Conservation (phyloP, 2,888 invertebrate genomes). For the Nomada fabriciana region DNA sequence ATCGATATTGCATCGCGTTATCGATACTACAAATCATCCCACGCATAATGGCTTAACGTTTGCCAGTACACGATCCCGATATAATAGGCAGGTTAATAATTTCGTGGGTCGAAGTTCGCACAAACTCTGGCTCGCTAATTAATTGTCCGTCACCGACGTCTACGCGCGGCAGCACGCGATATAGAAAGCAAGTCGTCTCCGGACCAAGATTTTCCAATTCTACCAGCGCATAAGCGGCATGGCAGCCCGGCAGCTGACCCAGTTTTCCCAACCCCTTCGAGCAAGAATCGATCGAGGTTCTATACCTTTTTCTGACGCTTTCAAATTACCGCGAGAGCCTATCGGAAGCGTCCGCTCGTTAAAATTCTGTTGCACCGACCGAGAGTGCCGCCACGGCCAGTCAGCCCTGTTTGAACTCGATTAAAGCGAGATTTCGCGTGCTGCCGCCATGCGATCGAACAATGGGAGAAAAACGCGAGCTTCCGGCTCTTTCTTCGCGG, state of each 20-base stretch:
- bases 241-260: conserved; percentile 28
- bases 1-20: conserved; percentile 9
- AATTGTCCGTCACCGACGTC: conserved; percentile 58
- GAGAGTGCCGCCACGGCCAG: conserved; percentile 21
- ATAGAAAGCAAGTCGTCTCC: background rate
- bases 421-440: conserved; percentile 59
- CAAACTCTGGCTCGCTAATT: conserved; percentile 60
- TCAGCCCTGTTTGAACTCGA: conserved; percentile 41
- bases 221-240: background rate
- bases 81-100: conserved; percentile 68
- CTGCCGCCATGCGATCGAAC: conserved; percentile 34
- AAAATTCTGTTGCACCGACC: conserved; percentile 52
- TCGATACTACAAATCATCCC: background rate
- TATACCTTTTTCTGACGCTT: conserved; percentile 45
- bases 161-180: conserved; percentile 21
- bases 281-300: conserved; percentile 40
- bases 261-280: conserved; percentile 23
- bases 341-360: conserved; percentile 50
- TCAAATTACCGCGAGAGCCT: conserved; percentile 44
- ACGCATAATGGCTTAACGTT: conserved; percentile 51
- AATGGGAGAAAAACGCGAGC: conserved; percentile 29
- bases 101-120: conserved; percentile 58
- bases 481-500: background rate
- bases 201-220: conserved; percentile 20
- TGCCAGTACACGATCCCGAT: conserved; percentile 46